A percentile compares a stretch with the other conserved stretches of the same genome.
Conservation (phyloP, 2,888 invertebrate species). For the Drosophila lacicola region DNA sequence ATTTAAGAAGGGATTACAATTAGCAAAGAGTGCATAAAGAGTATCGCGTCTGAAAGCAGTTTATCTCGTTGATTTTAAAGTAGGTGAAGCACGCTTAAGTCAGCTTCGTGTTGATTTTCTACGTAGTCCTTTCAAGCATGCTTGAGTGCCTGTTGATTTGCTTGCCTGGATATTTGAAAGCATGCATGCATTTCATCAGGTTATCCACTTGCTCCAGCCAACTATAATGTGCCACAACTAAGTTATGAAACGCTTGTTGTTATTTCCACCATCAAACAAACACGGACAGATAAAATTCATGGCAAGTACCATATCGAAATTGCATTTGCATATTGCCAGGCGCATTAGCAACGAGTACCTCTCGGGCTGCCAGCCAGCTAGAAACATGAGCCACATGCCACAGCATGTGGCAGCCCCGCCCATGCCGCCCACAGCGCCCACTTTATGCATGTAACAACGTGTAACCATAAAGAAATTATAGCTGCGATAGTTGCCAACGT, state of each 20-base stretch:
- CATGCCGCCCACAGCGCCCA: not conserved
- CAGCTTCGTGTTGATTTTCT: not conserved
- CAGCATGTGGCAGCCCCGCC: conserved; percentile 11
- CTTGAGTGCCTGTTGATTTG: not conserved
- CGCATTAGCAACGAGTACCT: conserved; percentile 40
- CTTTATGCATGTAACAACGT: conserved; percentile 32
- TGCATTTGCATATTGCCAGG: conserved; percentile 70
- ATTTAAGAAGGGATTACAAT: no score
- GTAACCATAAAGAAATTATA: conserved; percentile 78
- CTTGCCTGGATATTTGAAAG: not conserved
- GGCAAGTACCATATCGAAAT: conserved; percentile 51
- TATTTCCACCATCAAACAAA: conserved; percentile 36
- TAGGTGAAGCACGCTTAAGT: not conserved
- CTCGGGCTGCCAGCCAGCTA: conserved; percentile 13
- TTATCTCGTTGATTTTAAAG: not conserved
- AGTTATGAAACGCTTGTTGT: conserved; percentile 38
- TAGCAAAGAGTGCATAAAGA: no score
- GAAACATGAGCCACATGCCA: conserved; percentile 34
- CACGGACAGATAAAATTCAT: conserved; percentile 17
- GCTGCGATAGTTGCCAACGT: conserved; percentile 67
- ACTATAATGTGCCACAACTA: conserved; percentile 19
- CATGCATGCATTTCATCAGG: not conserved
- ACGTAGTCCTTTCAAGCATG: not conserved
- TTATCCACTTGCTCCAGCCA: not conserved
- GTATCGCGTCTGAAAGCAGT: not conserved